A percentile compares a stretch with the other conserved stretches of the same genome.
These are phyloP conservation scores for Machimus rusticus DNA, from an alignment of 2,888 invertebrate species.

Conservation along the genomic window DNA sequence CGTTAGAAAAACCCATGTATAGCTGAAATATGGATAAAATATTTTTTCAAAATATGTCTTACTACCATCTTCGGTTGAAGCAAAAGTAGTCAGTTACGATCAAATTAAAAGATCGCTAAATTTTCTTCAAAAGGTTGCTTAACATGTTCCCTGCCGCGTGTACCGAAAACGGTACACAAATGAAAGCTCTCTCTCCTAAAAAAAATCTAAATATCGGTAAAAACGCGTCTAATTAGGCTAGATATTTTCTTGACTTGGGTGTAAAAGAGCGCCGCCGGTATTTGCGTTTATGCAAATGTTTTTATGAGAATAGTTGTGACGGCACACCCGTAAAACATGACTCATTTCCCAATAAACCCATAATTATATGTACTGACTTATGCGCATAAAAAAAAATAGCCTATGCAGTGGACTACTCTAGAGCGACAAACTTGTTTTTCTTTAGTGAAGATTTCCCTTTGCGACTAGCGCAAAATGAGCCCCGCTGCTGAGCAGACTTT, in stretches of 20 bases:
- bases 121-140: too few species aligned
- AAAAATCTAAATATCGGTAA: background rate
- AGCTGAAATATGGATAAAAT: too few species aligned
- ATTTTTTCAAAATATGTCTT: too few species aligned
- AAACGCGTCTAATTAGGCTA: background rate
- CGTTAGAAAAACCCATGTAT: too few species aligned
- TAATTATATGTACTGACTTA: background rate
- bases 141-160: too few species aligned
- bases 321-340: constrained; percentile 11
- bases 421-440: constrained; percentile 13
- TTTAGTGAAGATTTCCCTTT: background rate
- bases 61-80: too few species aligned
- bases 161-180: too few species aligned
- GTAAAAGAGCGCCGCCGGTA: background rate
- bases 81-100: too few species aligned
- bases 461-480: background rate
- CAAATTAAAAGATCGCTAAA: too few species aligned
- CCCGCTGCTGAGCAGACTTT: background rate
- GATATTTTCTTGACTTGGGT: background rate
- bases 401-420: background rate
- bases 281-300: background rate
- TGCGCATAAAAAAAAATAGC: background rate
- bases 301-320: background rate
- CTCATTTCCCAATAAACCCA: constrained; percentile 20
- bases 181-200: too few species aligned